Evolutionary conservation across 2,888 invertebrate genomes (phyloP).

Genomic region (Mythimna vitellina): DNA sequence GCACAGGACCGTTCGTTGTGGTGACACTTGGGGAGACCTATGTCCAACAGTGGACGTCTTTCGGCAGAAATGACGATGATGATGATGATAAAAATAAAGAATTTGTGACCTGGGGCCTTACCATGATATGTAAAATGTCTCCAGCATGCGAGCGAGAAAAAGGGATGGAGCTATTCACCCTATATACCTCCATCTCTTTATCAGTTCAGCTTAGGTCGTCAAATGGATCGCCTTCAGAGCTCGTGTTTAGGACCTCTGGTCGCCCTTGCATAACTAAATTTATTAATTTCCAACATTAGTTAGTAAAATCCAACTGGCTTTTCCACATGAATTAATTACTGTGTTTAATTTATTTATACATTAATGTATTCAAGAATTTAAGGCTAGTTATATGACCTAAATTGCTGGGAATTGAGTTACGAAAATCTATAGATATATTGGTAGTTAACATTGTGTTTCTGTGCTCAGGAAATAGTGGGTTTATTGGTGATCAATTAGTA

Average conservation of each 20-base stretch:
- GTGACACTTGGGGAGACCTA: too few relatives aligned
- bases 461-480: too few relatives aligned
- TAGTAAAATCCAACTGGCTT: constrained; percentile 56
- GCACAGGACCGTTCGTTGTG: too few relatives aligned
- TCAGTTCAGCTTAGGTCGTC: not conserved
- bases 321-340: constrained; percentile 58
- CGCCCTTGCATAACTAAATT: constrained; percentile 24
- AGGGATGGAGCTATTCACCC: too few relatives aligned
- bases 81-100: too few relatives aligned
- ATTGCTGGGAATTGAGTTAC: constrained; percentile 44
- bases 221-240: not conserved
- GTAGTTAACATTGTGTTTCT: constrained; percentile 3
- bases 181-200: not conserved
- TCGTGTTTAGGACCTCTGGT: not conserved
- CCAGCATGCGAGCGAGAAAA: too few relatives aligned
- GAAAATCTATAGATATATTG: constrained; percentile 18
- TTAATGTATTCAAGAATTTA: constrained; percentile 61
- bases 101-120: too few relatives aligned
- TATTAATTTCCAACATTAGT: constrained; percentile 38
- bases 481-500: too few relatives aligned
- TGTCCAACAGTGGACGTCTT: too few relatives aligned
- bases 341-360: constrained; percentile 54
- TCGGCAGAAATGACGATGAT: too few relatives aligned
- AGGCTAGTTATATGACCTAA: constrained; percentile 55
- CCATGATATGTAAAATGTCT: too few relatives aligned